phyloP scores from a whole-genome alignment of 35 echinoderm and acorn worm genomes.

The Apostichopus japonicus region DNA sequence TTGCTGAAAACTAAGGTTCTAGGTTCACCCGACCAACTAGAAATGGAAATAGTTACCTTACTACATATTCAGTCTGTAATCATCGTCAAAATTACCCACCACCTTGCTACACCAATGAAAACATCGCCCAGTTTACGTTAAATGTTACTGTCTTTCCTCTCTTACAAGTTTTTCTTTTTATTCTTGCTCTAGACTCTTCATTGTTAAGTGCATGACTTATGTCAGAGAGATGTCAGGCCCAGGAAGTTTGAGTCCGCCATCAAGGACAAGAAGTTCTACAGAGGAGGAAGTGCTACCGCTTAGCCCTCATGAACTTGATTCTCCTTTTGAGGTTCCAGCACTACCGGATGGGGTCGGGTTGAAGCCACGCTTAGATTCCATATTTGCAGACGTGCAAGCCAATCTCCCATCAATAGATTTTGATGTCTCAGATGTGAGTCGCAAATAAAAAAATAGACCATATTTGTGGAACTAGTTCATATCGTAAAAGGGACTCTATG shows the following conservation, averaged over 20 bases:
- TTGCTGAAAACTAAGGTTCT: no score
- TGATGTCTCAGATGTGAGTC: constrained; percentile 94
- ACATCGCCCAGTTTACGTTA: no score
- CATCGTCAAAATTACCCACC: no score
- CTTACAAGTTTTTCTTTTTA: no score
- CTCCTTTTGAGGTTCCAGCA: constrained; percentile 65
- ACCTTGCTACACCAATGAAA: no score
- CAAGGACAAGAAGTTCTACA: constrained; percentile 34
- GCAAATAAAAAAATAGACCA: neutral
- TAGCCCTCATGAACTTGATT: constrained; percentile 46
- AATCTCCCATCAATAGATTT: constrained; percentile 94
- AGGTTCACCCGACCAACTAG: no score
- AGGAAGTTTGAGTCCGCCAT: constrained; percentile 6
- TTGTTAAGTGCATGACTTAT: neutral
- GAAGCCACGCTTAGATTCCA: constrained; percentile 71
- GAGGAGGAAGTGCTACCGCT: constrained; percentile 25
- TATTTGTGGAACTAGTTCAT: no score
- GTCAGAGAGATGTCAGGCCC: constrained; percentile 13
- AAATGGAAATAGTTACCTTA: no score
- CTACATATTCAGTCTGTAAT: no score
- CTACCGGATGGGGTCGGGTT: constrained; percentile 64
- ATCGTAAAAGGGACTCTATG: no score
- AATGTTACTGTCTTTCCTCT: no score
- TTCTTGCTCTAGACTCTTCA: neutral
- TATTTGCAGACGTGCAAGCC: constrained; percentile 97